Base-by-base conservation (phyloP, 1,140 invertebrate genomes). In the Drosophila cardini region DNA sequence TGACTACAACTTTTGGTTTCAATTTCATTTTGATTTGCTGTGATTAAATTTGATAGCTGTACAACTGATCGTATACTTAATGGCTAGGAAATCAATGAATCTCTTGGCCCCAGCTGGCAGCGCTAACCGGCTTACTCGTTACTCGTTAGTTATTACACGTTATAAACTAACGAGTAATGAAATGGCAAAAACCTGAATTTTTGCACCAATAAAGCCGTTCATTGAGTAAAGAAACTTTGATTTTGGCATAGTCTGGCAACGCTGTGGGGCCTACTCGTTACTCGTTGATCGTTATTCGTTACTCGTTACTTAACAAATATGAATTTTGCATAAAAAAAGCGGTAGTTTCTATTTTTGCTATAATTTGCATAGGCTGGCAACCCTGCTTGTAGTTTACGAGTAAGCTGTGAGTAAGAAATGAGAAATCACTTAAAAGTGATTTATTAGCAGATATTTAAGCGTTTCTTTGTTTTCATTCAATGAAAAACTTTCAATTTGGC, bases 61-160 rank as follows among this genome's bases (percentile, higher is more conserved):
- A 9, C 48, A 53, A 53, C 8, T 34, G 13, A 15, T 36, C 52
- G 50, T 57, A 43, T 45, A 65, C 50, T 55, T 43, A 34, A 56
- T 43, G 30, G 5, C 4, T 26, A 0, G 4, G 21, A 26, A 26
- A 26, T 26, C 21, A 5, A 26, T 26, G 4, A 26, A 26, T 26
- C 21, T 26, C 0, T 26, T 26, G 21, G 5, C 4, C 4, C 21
- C 0, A 26, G 21, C 4, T 26, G 21, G 21, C n/a, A n/a, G n/a
- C n/a, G n/a, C n/a, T n/a, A n/a, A n/a, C n/a, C n/a, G n/a, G n/a
- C 21, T 21, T 21, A 21, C 21, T 2, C 21, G 21, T 21, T 21
- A 5, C 4, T 4, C 5, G 21, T 3, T 1, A 3, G 4, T 26
- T 26, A 26, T 2, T n/a, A n/a, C n/a, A n/a, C 21, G 21, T 26